These are phyloP conservation scores for Tetheella fluctuosa DNA, from an alignment of 2,888 invertebrate genomes.

Conservation along the genomic window DNA sequence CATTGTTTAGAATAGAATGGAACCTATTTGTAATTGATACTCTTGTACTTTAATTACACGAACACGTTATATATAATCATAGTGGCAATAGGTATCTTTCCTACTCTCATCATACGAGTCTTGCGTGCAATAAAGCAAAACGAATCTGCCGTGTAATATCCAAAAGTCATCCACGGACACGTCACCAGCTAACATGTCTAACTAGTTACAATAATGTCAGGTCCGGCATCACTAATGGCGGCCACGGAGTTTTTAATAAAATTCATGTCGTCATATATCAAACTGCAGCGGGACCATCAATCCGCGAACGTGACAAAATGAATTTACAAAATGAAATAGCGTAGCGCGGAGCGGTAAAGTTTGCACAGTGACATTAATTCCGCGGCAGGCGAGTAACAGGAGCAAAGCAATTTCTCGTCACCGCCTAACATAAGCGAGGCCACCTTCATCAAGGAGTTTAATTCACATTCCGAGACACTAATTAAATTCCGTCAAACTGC, in stretches of 20 bases:
- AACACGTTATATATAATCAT: not conserved
- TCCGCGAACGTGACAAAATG: slow-evolving; percentile 34
- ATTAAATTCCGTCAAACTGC: slow-evolving; percentile 70
- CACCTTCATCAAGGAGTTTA: slow-evolving; percentile 58
- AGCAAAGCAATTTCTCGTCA: slow-evolving; percentile 50
- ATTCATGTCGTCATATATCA: slow-evolving; percentile 30
- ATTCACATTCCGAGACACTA: slow-evolving; percentile 66
- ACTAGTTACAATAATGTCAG: slow-evolving; percentile 4
- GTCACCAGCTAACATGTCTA: not conserved
- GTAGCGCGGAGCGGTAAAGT: slow-evolving; percentile 27
- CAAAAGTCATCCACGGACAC: not conserved
- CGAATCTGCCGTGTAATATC: too few species aligned
- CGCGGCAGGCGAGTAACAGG: slow-evolving; percentile 22
- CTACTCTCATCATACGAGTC: not conserved
- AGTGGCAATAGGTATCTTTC: not conserved
- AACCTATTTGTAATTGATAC: not conserved
- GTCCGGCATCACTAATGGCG: slow-evolving; percentile 8
- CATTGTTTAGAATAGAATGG: too few species aligned
- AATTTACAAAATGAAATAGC: slow-evolving; percentile 45
- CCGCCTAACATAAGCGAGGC: slow-evolving; percentile 46
- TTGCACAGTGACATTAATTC: slow-evolving; percentile 41
- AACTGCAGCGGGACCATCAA: slow-evolving; percentile 32
- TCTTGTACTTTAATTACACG: not conserved
- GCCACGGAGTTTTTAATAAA: slow-evolving; percentile 32
- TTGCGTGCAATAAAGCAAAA: not conserved